Percentiles rank a stretch among this genome's conserved stretches.
These are phyloP conservation scores for Mormoops blainvillei DNA, from an alignment of 2,113 vertebrate genomes.

Conservation along the genomic window DNA sequence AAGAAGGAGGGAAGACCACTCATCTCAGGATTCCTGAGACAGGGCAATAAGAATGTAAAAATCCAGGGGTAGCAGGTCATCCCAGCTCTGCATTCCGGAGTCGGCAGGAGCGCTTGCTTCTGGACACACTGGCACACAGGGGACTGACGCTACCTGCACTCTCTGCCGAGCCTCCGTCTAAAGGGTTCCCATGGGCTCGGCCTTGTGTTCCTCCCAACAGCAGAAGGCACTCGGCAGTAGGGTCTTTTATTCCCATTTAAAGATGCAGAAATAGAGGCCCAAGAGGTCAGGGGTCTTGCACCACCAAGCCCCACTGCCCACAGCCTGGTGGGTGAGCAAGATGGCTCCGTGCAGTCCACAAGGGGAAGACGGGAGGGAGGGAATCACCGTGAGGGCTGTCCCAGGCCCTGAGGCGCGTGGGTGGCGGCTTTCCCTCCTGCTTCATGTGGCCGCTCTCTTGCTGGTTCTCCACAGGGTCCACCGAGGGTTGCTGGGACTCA, in stretches of 20 bases:
- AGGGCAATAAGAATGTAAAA: not conserved
- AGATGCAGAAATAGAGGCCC: not conserved
- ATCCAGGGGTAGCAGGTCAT: not conserved
- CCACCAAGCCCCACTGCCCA: not conserved
- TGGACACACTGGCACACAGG: not conserved
- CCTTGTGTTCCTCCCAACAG: not conserved
- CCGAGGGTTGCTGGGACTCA: not conserved
- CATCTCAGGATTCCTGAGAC: not conserved
- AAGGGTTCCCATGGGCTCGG: too few species aligned
- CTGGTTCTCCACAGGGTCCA: not conserved
- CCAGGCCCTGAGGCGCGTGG: conserved; percentile 42
- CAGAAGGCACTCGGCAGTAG: not conserved
- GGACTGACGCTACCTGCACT: too few species aligned
- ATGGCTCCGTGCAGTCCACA: not conserved
- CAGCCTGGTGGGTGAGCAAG: rapidly evolving
- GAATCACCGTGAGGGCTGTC: conserved; percentile 72
- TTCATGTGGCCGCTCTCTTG: not conserved
- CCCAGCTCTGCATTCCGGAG: not conserved
- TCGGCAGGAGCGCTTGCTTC: not conserved
- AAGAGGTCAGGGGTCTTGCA: not conserved
- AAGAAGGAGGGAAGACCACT: not conserved
- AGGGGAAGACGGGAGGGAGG: rapidly evolving
- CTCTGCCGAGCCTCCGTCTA: too few species aligned
- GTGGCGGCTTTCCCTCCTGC: not conserved
- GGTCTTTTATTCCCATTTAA: not conserved